These are phyloP conservation scores for Tetanocera ferruginea DNA, from an alignment of 2,888 invertebrate species.

Conservation along the genomic window DNA sequence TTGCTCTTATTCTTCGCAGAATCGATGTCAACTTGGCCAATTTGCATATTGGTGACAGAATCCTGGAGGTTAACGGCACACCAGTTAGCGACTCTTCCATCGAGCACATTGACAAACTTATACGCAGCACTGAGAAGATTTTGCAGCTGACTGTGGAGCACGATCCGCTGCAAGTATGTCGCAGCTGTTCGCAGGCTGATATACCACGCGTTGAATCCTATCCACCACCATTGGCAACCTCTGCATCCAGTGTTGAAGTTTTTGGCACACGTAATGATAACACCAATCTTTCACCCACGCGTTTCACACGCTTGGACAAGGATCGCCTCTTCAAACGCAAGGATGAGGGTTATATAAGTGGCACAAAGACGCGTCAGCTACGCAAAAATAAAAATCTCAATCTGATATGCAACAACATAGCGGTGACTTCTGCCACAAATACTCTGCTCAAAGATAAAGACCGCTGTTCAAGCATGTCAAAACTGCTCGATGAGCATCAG, in stretches of 20 bases:
- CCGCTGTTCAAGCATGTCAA: constrained; percentile 87
- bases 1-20: constrained; percentile 69
- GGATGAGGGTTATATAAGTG: constrained; percentile 72
- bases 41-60: constrained; percentile 91
- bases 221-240: constrained; percentile 59
- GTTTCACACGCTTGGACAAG: constrained; percentile 60
- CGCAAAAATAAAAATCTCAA: constrained; percentile 72
- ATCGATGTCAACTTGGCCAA: constrained; percentile 86
- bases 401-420: constrained; percentile 43
- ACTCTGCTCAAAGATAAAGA: constrained; percentile 78
- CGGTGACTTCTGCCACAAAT: constrained; percentile 53
- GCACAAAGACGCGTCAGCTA: constrained; percentile 76
- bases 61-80: constrained; percentile 93
- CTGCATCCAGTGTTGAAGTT: constrained; percentile 62
- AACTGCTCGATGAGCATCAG: constrained; percentile 81
- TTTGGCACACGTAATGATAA: constrained; percentile 50
- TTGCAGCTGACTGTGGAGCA: constrained; percentile 91
- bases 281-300: constrained; percentile 55
- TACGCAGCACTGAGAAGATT: constrained; percentile 79
- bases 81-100: constrained; percentile 85
- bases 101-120: constrained; percentile 82
- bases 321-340: constrained; percentile 65
- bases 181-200: constrained; percentile 72
- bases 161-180: constrained; percentile 81
- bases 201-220: constrained; percentile 54